Percentiles rank a stretch among this genome's conserved stretches.
Evolutionary conservation across 2,113 vertebrate genomes (phyloP).

Genomic region (Pampusana beccarii): DNA sequence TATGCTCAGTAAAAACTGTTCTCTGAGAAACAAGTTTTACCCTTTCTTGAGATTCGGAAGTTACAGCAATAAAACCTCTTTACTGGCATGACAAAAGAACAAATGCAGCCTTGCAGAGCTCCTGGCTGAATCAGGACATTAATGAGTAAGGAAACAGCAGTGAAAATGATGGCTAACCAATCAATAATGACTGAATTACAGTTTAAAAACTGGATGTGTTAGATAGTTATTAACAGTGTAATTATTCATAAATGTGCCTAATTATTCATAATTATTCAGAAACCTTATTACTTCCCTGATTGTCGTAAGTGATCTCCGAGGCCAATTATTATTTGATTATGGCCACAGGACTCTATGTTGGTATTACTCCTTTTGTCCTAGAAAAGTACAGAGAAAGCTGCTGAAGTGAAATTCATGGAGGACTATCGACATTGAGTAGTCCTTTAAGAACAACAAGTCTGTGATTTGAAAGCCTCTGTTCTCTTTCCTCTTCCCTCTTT

Average conservation of each 20-base stretch:
- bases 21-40: neutral
- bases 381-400: slow-evolving; percentile 31
- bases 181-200: slow-evolving; percentile 76
- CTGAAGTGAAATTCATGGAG: slow-evolving; percentile 5
- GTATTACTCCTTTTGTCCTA: slow-evolving; percentile 52
- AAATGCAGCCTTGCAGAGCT: neutral
- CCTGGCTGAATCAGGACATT: slow-evolving; percentile 36
- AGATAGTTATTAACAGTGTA: slow-evolving; percentile 83
- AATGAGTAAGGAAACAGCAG: slow-evolving; percentile 60
- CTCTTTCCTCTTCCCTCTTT: slow-evolving; percentile 45
- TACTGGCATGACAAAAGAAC: neutral
- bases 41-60: neutral
- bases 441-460: slow-evolving; percentile 65
- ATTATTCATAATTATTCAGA: slow-evolving; percentile 86
- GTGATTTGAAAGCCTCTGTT: slow-evolving; percentile 41
- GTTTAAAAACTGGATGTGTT: slow-evolving; percentile 77
- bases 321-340: slow-evolving; percentile 79
- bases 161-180: slow-evolving; percentile 55
- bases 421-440: neutral
- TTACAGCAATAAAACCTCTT: neutral
- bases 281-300: slow-evolving; percentile 80
- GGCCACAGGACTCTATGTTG: slow-evolving; percentile 67
- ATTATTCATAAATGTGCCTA: slow-evolving; percentile 84
- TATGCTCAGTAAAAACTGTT: neutral
- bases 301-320: slow-evolving; percentile 77